Base-by-base conservation (phyloP, 2,888 invertebrate species). In the Monochamus alternatus region DNA sequence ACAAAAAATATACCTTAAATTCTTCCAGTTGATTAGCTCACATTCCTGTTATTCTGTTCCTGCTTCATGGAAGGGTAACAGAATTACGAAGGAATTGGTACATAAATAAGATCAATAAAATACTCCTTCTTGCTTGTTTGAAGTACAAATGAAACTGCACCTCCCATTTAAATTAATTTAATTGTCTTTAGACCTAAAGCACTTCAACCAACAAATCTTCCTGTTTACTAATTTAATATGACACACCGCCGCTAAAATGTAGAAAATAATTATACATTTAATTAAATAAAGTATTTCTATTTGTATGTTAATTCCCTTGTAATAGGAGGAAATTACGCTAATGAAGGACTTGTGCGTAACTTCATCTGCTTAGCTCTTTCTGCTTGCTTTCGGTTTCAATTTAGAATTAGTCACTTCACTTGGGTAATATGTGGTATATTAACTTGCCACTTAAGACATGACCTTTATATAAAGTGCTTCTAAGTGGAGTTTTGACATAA, bases 301-400 rank as follows among this genome's bases (percentile, higher is more conserved):
- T 68, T 62, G 51, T 69, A 69, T 69, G 69, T 31, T 69, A 69
- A 60, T 60, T 69, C 31, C 38, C n/a, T 62, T 60, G 60, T 68
- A 58, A 68, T 68, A 9, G 38, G 47, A 69, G 69, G 60, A 69
- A 62, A 60, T 59, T 58, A 51, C 75, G 75, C 75, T 79, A 80
- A 79, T 78, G 79, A 77, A 80, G 78, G 77, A 69, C 70, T 77
- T 74, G 71, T 78, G 75, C 74, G 74, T 69, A 77, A 76, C 78
- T 76, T 71, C 43, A 74, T 73, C 73, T 76, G 77, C 75, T 78
- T 72, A 70, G 62, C 73, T 38, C 73, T 77, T 76, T 44, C 38
- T n/a, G 52, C 60, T 73, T 75, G 72, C 73, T 75, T 75, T 71
- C 55, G 32, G 60, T 73, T 67, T 62, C 51, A 32, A 62, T 60